Evolutionary conservation across 2,113 vertebrate species (phyloP), one percentile per base, ranked within the genome.

Genomic region (Galeopterus variegatus): DNA sequence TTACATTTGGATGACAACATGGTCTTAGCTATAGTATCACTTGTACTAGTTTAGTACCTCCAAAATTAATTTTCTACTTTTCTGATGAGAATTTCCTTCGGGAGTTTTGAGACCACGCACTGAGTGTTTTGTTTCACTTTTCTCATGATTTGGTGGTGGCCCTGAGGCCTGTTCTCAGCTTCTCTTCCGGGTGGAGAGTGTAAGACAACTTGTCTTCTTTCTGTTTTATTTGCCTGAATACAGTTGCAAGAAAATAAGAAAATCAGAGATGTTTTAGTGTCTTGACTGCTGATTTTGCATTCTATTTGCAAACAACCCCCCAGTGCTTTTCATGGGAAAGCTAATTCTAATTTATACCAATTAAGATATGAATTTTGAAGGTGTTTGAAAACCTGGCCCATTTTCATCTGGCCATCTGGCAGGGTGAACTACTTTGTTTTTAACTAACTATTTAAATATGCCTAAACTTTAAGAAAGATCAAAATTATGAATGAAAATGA

Each of bases 381-480:
- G 56, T n/a, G 26, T 70, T 85, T 85, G 14, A 90, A 94, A 94
- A 45, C 54, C 33, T 91, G 64, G 50, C 28, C 69, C 19, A 23
- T 83, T 77, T 90, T 77, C 56, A 31, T 52, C 15, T 14, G 23
- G 8, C 48, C 56, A 31, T 52, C 15, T 14, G 23, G 8, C 48
- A 56, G 9, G 60, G 36, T 26, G 50, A 73, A 79, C 3, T 8
- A 11, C 33, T 48, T 31, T 41, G 60, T 79, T 92, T 70, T 86
- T 41, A n/a, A 84, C 58, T 76, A 94, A 77, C 31, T 45, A 56
- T 86, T 80, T 64, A 33, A 65, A 97, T n/a, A 41, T 69, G 33
- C 5, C 85, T 95, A 52, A 45, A 81, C 24, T 89, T 97, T 72
- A 76, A 93, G 77, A 36, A 77, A 82, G 24, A 56, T 56, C 54